Evolutionary conservation across 2,113 vertebrate genomes (phyloP).

Genomic region (Nycticebus coucang): DNA sequence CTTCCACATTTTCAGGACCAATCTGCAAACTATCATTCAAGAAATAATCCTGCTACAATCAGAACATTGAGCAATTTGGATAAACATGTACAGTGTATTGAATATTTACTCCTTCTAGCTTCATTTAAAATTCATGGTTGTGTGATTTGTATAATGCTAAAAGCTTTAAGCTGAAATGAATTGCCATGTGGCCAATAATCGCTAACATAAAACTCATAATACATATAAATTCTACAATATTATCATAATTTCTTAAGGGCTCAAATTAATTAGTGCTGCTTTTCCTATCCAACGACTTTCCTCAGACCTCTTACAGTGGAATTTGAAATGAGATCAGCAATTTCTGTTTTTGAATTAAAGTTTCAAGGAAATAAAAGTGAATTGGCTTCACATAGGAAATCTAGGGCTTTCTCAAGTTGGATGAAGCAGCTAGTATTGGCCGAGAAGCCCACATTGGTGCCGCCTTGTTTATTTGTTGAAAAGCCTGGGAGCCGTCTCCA

Average conservation of each 20-base stretch:
- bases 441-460: neutral
- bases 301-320: neutral
- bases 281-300: neutral
- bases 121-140: conserved; percentile 35
- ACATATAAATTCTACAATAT: neutral
- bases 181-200: neutral
- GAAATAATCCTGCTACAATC: neutral
- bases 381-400: neutral
- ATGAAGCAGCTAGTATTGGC: neutral
- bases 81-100: neutral
- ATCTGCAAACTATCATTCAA: conserved; percentile 4
- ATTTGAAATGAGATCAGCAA: conserved; percentile 1
- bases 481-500: neutral
- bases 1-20: neutral
- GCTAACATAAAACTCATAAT: conserved; percentile 32
- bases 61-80: neutral
- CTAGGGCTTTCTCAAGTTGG: neutral
- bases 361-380: neutral
- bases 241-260: conserved; percentile 7
- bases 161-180: conserved; percentile 32
- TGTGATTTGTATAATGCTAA: neutral
- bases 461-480: neutral
- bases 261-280: neutral
- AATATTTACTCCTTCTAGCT: conserved; percentile 2
- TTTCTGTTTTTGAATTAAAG: conserved; percentile 19